phyloP scores from a whole-genome alignment of 1,140 invertebrate species.

The Rhizoglyphus robini region DNA sequence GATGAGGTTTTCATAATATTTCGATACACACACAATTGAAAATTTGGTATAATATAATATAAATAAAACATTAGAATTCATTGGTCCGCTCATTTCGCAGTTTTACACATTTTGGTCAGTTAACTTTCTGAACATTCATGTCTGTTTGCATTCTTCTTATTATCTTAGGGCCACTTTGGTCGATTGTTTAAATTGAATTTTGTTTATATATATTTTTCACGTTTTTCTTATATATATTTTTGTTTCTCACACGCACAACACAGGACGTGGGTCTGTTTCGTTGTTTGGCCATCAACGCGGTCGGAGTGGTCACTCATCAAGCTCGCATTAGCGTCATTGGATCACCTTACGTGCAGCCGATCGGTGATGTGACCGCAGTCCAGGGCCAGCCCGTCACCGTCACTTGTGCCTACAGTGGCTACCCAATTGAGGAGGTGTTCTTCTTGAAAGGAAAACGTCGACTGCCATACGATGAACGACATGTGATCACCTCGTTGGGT shows the following conservation, averaged over 20 bases:
- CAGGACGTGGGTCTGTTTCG: conserved; percentile 13
- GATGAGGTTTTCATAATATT: too few relatives aligned
- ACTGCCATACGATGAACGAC: conserved; percentile 24
- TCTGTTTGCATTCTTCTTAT: too few relatives aligned
- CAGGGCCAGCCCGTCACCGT: conserved; percentile 69
- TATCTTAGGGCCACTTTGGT: too few relatives aligned
- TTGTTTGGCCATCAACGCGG: conserved; percentile 2
- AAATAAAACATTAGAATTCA: too few relatives aligned
- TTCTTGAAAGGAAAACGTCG: conserved; percentile 56
- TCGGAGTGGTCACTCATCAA: conserved; percentile 59
- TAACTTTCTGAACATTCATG: background rate
- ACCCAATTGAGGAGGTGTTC: conserved; percentile 69
- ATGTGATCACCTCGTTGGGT: conserved; percentile 10
- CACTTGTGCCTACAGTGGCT: conserved; percentile 85
- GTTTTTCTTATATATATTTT: too few relatives aligned
- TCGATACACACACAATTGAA: too few relatives aligned
- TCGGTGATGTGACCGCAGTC: conserved; percentile 78
- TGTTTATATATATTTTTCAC: too few relatives aligned
- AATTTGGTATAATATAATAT: too few relatives aligned
- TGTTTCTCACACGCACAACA: too few relatives aligned
- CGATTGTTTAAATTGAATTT: too few relatives aligned
- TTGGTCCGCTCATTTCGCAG: too few relatives aligned
- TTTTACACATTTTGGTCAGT: background rate
- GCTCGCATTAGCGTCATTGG: conserved; percentile 82
- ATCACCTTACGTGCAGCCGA: conserved; percentile 69